Percentiles rank a stretch among this genome's conserved stretches.
Conservation (phyloP, 2,113 vertebrate genomes). For the Neomonachus schauinslandi region DNA sequence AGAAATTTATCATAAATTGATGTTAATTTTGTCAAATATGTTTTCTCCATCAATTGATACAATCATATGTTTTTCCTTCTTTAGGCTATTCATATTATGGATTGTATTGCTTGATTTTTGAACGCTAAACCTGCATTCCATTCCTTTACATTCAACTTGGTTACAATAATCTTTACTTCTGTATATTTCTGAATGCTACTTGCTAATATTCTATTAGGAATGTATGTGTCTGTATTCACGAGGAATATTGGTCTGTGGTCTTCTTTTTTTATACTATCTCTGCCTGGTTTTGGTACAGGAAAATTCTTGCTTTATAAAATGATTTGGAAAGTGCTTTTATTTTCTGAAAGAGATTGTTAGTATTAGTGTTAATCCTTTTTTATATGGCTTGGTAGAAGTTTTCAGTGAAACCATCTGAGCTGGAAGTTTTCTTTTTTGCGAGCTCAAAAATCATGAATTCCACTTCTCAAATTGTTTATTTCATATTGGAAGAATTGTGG, state of each 20-base stretch:
- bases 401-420: background rate
- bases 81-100: background rate
- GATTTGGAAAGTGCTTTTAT: background rate
- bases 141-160: background rate
- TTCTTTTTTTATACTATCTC: background rate
- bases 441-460: background rate
- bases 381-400: background rate
- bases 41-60: background rate
- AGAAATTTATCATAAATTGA: background rate
- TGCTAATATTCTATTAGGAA: background rate
- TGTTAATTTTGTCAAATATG: background rate
- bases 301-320: background rate
- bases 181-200: background rate
- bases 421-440: background rate
- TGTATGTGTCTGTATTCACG: background rate
- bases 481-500: background rate
- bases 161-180: background rate
- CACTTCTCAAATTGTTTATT: background rate
- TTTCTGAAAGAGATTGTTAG: background rate
- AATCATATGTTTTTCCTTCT: background rate
- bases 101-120: background rate
- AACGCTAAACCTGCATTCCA: background rate
- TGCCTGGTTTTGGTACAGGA: background rate
- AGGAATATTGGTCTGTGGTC: background rate
- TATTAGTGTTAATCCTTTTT: background rate